A percentile compares a stretch with the other conserved stretches of the same genome.
These are phyloP conservation scores for Eupristina koningsbergeri DNA, from an alignment of 1,140 invertebrate genomes.

Conservation along the genomic window DNA sequence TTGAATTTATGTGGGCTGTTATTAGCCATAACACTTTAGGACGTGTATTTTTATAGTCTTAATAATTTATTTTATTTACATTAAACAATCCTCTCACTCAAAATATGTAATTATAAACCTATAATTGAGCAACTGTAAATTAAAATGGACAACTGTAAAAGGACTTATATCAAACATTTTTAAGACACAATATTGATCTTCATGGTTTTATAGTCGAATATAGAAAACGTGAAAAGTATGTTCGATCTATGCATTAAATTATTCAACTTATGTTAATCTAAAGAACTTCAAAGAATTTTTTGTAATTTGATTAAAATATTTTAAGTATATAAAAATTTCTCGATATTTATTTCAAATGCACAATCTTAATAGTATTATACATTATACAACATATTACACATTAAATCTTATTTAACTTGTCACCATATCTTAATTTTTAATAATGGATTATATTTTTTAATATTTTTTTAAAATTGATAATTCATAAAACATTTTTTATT, in stretches of 20 bases:
- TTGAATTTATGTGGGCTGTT: background rate
- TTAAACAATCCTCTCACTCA: background rate
- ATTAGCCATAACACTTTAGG: background rate
- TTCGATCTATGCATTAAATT: too few species aligned
- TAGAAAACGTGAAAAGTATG: background rate
- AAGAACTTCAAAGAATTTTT: too few species aligned
- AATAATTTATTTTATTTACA: slow-evolving; percentile 17
- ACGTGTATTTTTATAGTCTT: slow-evolving; percentile 5
- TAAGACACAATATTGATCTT: background rate
- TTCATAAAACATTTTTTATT: too few species aligned
- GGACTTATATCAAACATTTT: background rate
- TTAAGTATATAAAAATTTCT: too few species aligned
- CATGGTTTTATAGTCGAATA: background rate
- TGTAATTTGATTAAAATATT: background rate
- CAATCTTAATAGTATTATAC: too few species aligned
- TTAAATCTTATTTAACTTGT: too few species aligned
- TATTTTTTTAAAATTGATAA: too few species aligned
- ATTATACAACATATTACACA: too few species aligned
- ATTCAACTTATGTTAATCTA: too few species aligned
- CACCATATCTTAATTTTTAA: too few species aligned
- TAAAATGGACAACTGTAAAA: background rate
- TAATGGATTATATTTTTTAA: too few species aligned
- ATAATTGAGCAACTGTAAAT: background rate
- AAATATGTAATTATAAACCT: background rate
- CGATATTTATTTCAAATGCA: too few species aligned